These are phyloP conservation scores for Pachyseris speciosa DNA, from an alignment of 64 coral and sea anemone genomes.

Conservation along the genomic window DNA sequence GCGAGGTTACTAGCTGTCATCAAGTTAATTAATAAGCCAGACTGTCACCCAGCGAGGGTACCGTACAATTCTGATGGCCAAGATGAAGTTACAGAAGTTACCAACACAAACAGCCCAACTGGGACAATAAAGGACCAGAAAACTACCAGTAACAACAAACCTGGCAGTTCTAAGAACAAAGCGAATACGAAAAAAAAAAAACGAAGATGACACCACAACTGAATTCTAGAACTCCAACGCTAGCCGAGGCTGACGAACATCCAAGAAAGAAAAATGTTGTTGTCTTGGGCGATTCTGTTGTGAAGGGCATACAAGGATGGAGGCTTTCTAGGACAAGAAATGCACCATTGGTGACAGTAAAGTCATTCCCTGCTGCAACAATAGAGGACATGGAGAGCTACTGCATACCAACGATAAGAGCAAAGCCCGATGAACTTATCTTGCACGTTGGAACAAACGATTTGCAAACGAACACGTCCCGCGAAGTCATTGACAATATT, in stretches of 20 bases:
- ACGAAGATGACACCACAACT: constrained; percentile 3
- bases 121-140: constrained; percentile 3
- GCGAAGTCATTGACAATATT: constrained; percentile 29
- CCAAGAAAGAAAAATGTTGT: constrained; percentile 17
- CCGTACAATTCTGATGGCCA: neutral
- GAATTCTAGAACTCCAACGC: neutral
- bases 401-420: neutral
- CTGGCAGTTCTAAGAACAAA: constrained; percentile 28
- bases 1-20: neutral
- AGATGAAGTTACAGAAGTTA: constrained; percentile 7
- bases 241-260: neutral
- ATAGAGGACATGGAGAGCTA: constrained; percentile 40
- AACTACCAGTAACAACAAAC: constrained; percentile 19
- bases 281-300: constrained; percentile 21
- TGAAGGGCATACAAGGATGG: constrained; percentile 49
- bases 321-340: neutral
- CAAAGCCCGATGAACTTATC: constrained; percentile 27
- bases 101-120: constrained; percentile 2
- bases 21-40: neutral
- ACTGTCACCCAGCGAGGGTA: neutral
- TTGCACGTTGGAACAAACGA: constrained; percentile 42
- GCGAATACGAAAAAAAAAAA: constrained; percentile 11
- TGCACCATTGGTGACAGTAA: constrained; percentile 1
- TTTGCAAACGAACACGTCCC: neutral
- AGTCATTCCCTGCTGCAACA: constrained; percentile 21